These are phyloP conservation scores for Belonocnema kinseyi DNA, from an alignment of 1,140 invertebrate genomes.

Conservation along the genomic window DNA sequence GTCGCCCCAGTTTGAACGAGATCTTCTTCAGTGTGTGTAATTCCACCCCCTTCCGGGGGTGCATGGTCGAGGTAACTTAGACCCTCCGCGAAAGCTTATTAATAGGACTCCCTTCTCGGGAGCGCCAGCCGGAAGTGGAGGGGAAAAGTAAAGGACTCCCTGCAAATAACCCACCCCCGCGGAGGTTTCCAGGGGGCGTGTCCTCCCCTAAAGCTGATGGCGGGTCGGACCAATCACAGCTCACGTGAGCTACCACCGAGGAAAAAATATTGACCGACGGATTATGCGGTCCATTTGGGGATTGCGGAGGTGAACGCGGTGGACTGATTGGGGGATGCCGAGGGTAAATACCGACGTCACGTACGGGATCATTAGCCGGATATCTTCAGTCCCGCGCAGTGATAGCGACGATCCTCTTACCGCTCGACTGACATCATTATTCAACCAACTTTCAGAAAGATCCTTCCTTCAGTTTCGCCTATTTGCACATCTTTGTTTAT, in stretches of 20 bases:
- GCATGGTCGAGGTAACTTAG: conserved; percentile 33
- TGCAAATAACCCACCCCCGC: conserved; percentile 70
- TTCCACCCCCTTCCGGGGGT: conserved; percentile 20
- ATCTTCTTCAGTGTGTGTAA: conserved; percentile 25
- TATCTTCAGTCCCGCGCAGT: conserved; percentile 61
- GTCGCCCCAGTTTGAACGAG: conserved; percentile 38
- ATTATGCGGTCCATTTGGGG: conserved; percentile 75
- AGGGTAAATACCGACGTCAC: conserved; percentile 67
- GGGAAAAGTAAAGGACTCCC: conserved; percentile 66
- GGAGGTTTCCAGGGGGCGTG: conserved; percentile 59
- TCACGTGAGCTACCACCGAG: conserved; percentile 53
- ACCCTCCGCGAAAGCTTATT: conserved; percentile 57
- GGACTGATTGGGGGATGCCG: conserved; percentile 55
- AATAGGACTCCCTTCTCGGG: conserved; percentile 39
- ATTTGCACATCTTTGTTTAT: too few species aligned
- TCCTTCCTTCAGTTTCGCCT: too few species aligned
- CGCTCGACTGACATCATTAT: conserved; percentile 47
- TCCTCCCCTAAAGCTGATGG: conserved; percentile 60
- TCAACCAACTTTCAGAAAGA: neutral
- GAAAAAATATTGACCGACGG: conserved; percentile 76
- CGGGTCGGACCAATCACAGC: conserved; percentile 58
- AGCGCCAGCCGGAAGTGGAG: conserved; percentile 24
- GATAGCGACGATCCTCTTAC: conserved; percentile 42
- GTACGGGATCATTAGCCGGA: conserved; percentile 70
- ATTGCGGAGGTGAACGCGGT: conserved; percentile 70